Percentiles rank a stretch among this genome's conserved stretches.
phyloP scores from a whole-genome alignment of 2,888 invertebrate species.

The Aproaerema taeniolella region DNA sequence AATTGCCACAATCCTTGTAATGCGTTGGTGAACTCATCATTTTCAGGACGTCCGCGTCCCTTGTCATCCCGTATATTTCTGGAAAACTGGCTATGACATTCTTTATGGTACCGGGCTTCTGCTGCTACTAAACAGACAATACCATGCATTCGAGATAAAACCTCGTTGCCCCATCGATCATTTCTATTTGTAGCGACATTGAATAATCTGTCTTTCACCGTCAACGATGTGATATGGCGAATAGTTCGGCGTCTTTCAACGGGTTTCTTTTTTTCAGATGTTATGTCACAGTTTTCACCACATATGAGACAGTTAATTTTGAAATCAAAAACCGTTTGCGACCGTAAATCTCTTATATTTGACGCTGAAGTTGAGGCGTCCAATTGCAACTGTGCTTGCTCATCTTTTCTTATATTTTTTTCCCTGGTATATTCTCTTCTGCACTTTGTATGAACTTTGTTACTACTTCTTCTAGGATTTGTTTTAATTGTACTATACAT shows the following conservation, averaged over 20 bases:
- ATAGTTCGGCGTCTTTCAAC: not conserved
- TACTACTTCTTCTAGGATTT: no score
- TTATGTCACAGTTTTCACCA: no score
- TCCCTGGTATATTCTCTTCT: no score
- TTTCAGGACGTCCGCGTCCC: not conserved
- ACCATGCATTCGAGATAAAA: not conserved
- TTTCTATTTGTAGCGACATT: not conserved
- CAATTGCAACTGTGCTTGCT: no score
- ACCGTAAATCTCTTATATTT: no score
- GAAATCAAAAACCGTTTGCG: no score
- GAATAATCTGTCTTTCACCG: not conserved
- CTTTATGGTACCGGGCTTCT: not conserved
- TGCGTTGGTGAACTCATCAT: not conserved
- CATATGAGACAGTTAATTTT: no score
- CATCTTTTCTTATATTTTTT: no score
- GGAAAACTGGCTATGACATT: not conserved
- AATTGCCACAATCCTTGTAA: slow-evolving; percentile 4
- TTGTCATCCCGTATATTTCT: not conserved
- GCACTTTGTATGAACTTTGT: no score
- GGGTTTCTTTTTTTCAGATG: no score
- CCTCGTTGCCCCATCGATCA: not conserved
- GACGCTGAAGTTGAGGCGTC: no score
- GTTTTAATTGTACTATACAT: no score
- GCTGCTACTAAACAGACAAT: not conserved
- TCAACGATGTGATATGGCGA: not conserved